A percentile compares a stretch with the other conserved stretches of the same genome.
Evolutionary conservation across 2,888 invertebrate species (phyloP).

Genomic region (Operophtera brumata): DNA sequence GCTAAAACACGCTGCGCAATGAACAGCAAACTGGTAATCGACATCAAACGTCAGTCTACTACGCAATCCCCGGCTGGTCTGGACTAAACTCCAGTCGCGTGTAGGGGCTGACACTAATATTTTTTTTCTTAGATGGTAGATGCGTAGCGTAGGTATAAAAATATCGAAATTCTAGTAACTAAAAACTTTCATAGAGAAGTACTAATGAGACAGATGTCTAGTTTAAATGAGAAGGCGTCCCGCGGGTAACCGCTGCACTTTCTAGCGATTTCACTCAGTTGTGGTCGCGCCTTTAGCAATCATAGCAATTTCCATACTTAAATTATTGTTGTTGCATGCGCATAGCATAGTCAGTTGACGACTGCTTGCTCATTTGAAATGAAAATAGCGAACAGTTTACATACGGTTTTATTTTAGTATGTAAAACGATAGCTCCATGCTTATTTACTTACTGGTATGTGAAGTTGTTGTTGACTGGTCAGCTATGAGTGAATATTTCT

Average conservation of each 20-base stretch:
- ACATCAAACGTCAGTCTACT: too few relatives aligned
- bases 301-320: constrained; percentile 40
- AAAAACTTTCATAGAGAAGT: background rate
- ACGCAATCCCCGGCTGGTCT: too few relatives aligned
- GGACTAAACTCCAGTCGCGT: too few relatives aligned
- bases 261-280: constrained; percentile 64
- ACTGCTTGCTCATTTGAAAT: background rate
- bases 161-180: too few relatives aligned
- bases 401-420: too few relatives aligned
- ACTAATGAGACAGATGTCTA: constrained; percentile 47
- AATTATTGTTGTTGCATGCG: constrained; percentile 30
- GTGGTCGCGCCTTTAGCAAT: constrained; percentile 44
- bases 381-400: background rate
- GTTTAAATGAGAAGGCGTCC: constrained; percentile 65
- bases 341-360: background rate
- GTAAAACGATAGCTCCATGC: too few relatives aligned
- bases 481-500: constrained; percentile 5
- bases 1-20: too few relatives aligned
- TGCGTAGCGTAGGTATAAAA: too few relatives aligned
- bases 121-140: too few relatives aligned
- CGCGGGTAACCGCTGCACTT: constrained; percentile 65
- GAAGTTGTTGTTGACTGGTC: too few relatives aligned
- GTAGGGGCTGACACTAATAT: too few relatives aligned
- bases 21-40: too few relatives aligned
- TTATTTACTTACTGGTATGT: background rate